Base-by-base conservation (phyloP, 2,113 vertebrate species). In the Lophochroa leadbeateri region DNA sequence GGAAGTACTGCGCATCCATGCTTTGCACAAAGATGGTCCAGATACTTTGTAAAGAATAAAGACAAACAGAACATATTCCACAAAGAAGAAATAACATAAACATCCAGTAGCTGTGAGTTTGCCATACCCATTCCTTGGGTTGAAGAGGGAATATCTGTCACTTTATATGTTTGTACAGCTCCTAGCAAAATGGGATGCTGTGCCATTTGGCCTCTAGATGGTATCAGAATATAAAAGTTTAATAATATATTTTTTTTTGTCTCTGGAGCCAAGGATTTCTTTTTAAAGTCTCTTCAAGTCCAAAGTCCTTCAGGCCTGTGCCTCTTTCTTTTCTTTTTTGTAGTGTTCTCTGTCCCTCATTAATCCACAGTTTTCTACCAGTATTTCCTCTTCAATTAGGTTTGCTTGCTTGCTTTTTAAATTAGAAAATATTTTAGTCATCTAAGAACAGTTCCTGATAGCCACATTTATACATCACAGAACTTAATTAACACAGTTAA, bases 161-260 rank as follows among this genome's bases (percentile, higher is more conserved):
- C 74, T 63, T 92, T 31, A 24, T 29, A 17, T 58, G 13, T 50
- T 86, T 82, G 43, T n/a, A 84, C 28, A 89, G 39, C 39, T 93
- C 55, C 69, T 33, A 79, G 60, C 17, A 83, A 85, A 88, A 86
- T 53, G 23, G 35, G 43, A 81, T 68, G 47, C 65, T 96, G 79
- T 93, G 90, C 55, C 82, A 90, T 90, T 95, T 94, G 88, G 86
- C 94, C 90, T 96, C 94, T 96, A 96, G 95, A 91, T 95, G 95
- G 94, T 95, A 96, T 57, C 92, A 84, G 65, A 95, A 93, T 94
- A 75, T 95, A 93, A 90, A 95, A 52, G 35, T 94, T 93, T 92
- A 92, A 76, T 93, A 96, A 86, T 67, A 20, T 2, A 21, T 72
- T 61, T 10, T 27, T 84, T 78, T 95, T 94, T 74, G 4, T 84